Conservation (phyloP, 2,888 invertebrate species). For the Apantesis nais region DNA sequence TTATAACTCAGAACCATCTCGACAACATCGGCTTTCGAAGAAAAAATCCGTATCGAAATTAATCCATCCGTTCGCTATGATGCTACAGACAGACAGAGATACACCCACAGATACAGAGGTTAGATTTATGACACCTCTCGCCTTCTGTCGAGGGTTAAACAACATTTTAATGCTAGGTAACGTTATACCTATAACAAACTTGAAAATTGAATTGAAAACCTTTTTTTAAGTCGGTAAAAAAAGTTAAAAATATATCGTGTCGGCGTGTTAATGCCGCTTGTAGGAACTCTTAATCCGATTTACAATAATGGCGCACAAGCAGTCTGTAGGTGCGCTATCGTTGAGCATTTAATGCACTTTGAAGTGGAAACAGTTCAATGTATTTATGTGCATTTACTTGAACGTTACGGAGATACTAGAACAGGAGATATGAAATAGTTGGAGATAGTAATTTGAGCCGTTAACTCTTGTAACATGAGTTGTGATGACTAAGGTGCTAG, state of each 20-base stretch:
- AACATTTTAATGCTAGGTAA: no score
- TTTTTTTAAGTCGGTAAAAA: neutral
- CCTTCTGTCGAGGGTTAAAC: no score
- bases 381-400: constrained; percentile 2
- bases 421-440: neutral
- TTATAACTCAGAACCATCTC: no score
- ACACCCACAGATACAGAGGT: no score
- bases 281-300: constrained; percentile 34
- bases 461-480: neutral
- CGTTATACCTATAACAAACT: no score
- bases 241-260: neutral
- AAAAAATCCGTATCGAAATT: no score
- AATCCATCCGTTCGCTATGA: no score
- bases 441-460: neutral
- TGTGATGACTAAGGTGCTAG: neutral
- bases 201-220: no score
- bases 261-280: constrained; percentile 12
- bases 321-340: constrained; percentile 16
- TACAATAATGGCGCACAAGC: constrained; percentile 28
- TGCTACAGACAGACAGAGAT: no score
- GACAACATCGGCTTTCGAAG: no score
- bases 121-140: no score
- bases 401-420: neutral
- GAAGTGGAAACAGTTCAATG: constrained; percentile 3
- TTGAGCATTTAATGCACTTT: constrained; percentile 7